Percentiles rank a stretch among this genome's conserved stretches.
Evolutionary conservation across 2,888 invertebrate genomes (phyloP).

Genomic region (Drosophila glabriapex): DNA sequence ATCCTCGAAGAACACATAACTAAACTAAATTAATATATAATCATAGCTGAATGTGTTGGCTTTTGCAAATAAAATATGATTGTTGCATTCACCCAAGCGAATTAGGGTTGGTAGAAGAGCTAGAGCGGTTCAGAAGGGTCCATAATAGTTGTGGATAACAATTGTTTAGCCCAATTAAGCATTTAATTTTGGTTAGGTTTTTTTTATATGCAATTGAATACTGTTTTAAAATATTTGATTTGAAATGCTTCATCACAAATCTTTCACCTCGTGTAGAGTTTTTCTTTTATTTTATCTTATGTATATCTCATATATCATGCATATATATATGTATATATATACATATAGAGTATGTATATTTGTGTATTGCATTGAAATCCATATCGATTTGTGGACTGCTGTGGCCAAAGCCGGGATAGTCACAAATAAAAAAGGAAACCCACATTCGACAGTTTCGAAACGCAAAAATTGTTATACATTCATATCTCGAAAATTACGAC

Average conservation of each 20-base stretch:
- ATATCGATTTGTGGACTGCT: slow-evolving; percentile 40
- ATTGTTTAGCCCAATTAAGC: background rate
- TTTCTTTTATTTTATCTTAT: background rate
- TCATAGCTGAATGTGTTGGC: too few species aligned
- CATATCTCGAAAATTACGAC: slow-evolving; percentile 85
- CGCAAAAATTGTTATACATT: slow-evolving; percentile 84
- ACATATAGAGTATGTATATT: background rate
- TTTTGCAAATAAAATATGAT: background rate
- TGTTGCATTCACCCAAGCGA: background rate
- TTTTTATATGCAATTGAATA: background rate
- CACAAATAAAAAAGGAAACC: slow-evolving; percentile 68
- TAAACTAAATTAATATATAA: too few species aligned
- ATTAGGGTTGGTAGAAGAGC: background rate
- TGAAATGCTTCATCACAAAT: background rate
- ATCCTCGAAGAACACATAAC: background rate
- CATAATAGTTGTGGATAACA: background rate
- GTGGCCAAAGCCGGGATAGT: slow-evolving; percentile 40
- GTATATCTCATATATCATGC: background rate
- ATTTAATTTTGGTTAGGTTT: background rate
- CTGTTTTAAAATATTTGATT: background rate
- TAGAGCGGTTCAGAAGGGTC: background rate
- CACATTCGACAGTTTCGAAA: slow-evolving; percentile 65
- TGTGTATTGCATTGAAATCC: slow-evolving; percentile 9
- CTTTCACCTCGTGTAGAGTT: background rate
- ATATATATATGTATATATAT: background rate